Evolutionary conservation across 2,113 vertebrate genomes (phyloP), one percentile per base, ranked within the genome.

Genomic region (Prunella fulvescens): DNA sequence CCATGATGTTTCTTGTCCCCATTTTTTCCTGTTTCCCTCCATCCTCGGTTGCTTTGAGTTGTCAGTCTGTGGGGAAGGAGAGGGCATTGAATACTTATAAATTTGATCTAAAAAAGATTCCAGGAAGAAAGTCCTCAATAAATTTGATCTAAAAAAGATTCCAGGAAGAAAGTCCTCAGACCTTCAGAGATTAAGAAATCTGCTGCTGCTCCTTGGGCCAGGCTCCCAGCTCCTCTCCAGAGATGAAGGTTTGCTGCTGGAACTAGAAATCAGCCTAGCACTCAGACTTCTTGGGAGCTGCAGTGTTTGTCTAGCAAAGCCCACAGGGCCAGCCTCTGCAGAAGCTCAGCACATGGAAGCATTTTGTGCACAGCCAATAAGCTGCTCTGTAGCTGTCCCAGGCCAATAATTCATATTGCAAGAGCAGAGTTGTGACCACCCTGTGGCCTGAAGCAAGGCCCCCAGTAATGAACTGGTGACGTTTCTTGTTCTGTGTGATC

Each of bases 281-380:
- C 11, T 39, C 11, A 2, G 69, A 17, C 33, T 78, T 42, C 20
- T 42, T 73, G 33, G 37, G 69, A 91, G 53, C 72, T 71, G 70
- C 31, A 20, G 0, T 61, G 25, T 86, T 91, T 83, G 33, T 81
- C 66, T 65, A 71, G 35, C 40, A 77, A 57, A 88, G 77, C 54
- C 62, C 62, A 3, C 28, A 50, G 89, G 5, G 0, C 39, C 86
- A 69, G 71, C 50, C 54, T 26, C 80, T 91, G 76, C 91, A 88
- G 89, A 73, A 95, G 89, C 72, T 77, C 64, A 69, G 82, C 91
- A 92, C 66, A n/a, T 82, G 80, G 80, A 92, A 92, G 28, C 25
- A 6, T 83, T 96, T 92, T 93, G 90, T 60, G 26, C 1, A 0
- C 5, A 50, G 62, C 67, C 47, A 77, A 11, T 69, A 42, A 74